phyloP scores from a whole-genome alignment of 2,113 vertebrate genomes.

The Amazona guildingii region DNA sequence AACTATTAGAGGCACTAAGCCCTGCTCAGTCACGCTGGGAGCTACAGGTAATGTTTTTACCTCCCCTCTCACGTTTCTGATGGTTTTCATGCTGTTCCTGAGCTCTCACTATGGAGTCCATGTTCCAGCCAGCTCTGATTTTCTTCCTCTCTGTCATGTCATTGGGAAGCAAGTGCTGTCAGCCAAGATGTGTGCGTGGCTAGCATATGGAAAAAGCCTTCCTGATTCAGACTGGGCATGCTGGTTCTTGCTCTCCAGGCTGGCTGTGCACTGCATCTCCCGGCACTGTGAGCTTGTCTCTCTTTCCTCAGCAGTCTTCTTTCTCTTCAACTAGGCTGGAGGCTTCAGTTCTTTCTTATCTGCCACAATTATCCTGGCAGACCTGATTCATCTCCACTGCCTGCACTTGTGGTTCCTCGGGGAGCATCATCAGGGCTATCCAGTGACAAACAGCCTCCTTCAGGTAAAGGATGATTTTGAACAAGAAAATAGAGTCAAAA shows the following conservation, averaged over 20 bases:
- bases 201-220: neutral
- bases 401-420: neutral
- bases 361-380: neutral
- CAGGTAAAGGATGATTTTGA: neutral
- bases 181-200: neutral
- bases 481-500: neutral
- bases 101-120: neutral
- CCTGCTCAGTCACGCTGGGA: neutral
- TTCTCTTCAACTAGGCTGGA: neutral
- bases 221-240: neutral
- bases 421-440: neutral
- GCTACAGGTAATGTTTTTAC: neutral
- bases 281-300: neutral
- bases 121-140: neutral
- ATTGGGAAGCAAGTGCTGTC: neutral
- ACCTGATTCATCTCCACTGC: neutral
- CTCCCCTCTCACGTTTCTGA: neutral
- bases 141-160: neutral
- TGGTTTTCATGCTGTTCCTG: neutral
- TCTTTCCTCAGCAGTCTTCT: neutral
- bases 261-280: neutral
- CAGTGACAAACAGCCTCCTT: neutral
- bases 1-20: neutral
- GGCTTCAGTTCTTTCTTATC: neutral
- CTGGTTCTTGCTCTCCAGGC: neutral